Evolutionary conservation across 2,113 vertebrate genomes (phyloP).

Genomic region (Neofelis nebulosa): DNA sequence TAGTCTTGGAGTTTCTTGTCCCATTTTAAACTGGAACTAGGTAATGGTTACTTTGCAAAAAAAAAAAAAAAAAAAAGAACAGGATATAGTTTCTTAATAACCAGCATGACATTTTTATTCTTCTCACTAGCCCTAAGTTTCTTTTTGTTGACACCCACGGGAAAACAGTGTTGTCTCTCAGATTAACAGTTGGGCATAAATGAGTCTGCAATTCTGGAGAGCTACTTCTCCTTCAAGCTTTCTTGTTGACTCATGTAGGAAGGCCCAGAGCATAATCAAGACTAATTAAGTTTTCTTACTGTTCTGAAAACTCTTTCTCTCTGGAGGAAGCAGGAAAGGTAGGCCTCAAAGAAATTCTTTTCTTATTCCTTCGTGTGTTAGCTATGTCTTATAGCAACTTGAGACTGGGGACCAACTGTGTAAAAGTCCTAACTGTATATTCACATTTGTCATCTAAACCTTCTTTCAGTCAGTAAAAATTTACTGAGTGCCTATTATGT

Average conservation of each 20-base stretch:
- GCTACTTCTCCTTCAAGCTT: background rate
- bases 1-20: background rate
- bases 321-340: background rate
- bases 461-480: background rate
- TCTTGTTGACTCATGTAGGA: background rate
- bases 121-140: background rate
- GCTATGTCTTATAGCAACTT: background rate
- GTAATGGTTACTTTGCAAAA: background rate
- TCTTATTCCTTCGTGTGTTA: background rate
- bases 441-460: background rate
- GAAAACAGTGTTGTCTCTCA: background rate
- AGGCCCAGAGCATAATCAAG: background rate
- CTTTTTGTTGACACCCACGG: background rate
- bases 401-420: background rate
- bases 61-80: background rate
- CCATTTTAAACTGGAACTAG: background rate
- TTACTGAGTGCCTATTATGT: background rate
- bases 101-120: background rate
- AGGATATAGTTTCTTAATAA: background rate
- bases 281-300: background rate
- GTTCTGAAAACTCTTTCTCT: background rate
- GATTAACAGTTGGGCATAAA: background rate
- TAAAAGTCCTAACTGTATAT: background rate
- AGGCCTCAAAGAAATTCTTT: background rate
- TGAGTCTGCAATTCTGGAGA: background rate